Conservation (phyloP, 2,113 vertebrate species). For the Coptodon bakossiorum region DNA sequence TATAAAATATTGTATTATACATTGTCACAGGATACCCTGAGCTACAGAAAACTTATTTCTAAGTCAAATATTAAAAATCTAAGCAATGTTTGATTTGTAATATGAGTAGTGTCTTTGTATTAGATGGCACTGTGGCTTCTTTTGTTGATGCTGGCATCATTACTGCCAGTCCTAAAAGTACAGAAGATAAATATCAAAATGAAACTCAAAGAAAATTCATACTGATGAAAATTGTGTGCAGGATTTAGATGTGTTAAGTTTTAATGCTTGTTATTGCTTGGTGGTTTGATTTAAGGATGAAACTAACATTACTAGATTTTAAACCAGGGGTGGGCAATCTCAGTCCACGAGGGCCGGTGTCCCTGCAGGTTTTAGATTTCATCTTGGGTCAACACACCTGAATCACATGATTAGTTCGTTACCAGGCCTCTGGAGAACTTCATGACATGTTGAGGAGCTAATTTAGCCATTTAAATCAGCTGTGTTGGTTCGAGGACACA, state of each 20-base stretch:
- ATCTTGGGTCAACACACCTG: too few species aligned
- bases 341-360: too few species aligned
- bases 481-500: too few species aligned
- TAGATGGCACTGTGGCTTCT: constrained; percentile 4
- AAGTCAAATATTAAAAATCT: background rate
- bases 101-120: background rate
- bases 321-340: too few species aligned
- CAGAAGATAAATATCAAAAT: background rate
- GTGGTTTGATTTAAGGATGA: background rate
- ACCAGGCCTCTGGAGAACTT: too few species aligned
- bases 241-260: background rate
- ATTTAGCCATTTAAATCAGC: too few species aligned
- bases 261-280: background rate
- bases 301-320: background rate
- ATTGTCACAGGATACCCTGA: background rate
- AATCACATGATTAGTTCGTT: too few species aligned
- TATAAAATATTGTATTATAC: background rate
- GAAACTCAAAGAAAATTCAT: background rate
- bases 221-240: background rate
- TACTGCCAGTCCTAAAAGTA: constrained; percentile 19
- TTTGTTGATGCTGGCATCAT: background rate
- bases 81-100: background rate
- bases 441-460: too few species aligned
- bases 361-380: too few species aligned
- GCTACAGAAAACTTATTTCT: background rate